phyloP scores from a whole-genome alignment of 2,888 invertebrate species.

The Vandiemenella viatica region DNA sequence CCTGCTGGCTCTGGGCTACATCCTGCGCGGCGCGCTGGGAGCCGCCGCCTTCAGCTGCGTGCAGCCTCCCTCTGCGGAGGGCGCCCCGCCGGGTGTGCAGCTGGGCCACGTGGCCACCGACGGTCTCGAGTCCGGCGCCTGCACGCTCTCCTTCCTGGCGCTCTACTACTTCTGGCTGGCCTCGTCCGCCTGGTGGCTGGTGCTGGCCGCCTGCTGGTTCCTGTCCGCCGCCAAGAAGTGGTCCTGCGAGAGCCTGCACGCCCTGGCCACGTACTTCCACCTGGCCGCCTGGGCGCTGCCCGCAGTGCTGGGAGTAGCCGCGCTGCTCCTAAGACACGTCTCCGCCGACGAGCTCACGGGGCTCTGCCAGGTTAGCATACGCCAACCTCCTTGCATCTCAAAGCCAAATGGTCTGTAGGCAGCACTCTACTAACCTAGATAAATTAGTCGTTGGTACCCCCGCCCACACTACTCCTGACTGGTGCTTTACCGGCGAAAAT shows the following conservation, averaged over 20 bases:
- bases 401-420: no score
- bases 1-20: conserved; percentile 59
- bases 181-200: conserved; percentile 61
- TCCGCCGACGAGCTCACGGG: conserved; percentile 69
- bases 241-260: conserved; percentile 83
- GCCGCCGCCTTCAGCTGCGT: conserved; percentile 28
- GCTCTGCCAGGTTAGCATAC: conserved; percentile 52
- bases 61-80: conserved; percentile 27
- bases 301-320: conserved; percentile 68
- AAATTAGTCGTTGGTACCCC: no score
- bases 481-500: no score
- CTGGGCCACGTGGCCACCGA: conserved; percentile 31
- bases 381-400: neutral
- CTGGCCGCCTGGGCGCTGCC: conserved; percentile 79
- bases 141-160: conserved; percentile 53
- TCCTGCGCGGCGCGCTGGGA: conserved; percentile 47
- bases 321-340: conserved; percentile 61
- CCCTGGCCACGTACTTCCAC: conserved; percentile 72
- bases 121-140: conserved; percentile 40
- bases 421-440: no score
- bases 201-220: conserved; percentile 79
- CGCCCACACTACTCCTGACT: no score
- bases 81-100: no score
- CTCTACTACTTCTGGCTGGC: conserved; percentile 67
- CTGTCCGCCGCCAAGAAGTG: conserved; percentile 81